Evolutionary conservation across 2,888 invertebrate species (phyloP).

Genomic region (Anoncus sp.): DNA sequence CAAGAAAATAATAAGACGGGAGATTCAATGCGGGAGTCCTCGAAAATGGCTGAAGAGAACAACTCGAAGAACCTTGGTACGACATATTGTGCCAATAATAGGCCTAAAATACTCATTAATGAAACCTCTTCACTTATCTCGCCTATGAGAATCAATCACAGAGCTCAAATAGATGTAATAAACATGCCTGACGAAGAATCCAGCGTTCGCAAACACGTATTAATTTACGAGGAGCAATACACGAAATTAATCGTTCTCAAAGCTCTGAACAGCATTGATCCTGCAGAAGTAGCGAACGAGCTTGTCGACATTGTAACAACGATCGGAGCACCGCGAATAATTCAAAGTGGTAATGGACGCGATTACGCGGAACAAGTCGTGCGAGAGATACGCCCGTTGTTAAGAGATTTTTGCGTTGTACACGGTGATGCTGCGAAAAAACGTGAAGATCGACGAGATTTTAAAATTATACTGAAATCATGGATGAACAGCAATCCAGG

Average conservation of each 20-base stretch:
- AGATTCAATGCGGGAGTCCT: not conserved
- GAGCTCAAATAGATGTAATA: constrained; percentile 75
- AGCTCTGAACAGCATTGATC: constrained; percentile 66
- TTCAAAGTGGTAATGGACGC: constrained; percentile 75
- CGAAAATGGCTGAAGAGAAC: not conserved
- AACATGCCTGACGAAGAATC: constrained; percentile 69
- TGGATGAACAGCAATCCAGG: constrained; percentile 73
- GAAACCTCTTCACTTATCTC: not conserved
- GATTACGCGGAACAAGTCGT: constrained; percentile 73
- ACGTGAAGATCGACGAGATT: constrained; percentile 65
- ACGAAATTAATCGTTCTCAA: constrained; percentile 74
- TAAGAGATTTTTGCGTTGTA: constrained; percentile 71
- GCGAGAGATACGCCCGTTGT: constrained; percentile 67
- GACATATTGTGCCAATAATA: not conserved
- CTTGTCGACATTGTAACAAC: constrained; percentile 73
- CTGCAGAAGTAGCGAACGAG: constrained; percentile 70
- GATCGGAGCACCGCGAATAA: constrained; percentile 74
- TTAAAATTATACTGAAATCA: constrained; percentile 66
- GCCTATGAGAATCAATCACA: constrained; percentile 55
- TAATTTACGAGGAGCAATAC: constrained; percentile 74
- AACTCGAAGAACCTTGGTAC: not conserved
- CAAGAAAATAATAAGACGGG: constrained; percentile 12
- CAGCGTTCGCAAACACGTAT: constrained; percentile 67
- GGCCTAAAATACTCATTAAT: not conserved
- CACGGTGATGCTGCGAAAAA: constrained; percentile 67